Evolutionary conservation across 1,140 invertebrate genomes (phyloP), one percentile per base, ranked within the genome.

Genomic region (Batillaria attramentaria): DNA sequence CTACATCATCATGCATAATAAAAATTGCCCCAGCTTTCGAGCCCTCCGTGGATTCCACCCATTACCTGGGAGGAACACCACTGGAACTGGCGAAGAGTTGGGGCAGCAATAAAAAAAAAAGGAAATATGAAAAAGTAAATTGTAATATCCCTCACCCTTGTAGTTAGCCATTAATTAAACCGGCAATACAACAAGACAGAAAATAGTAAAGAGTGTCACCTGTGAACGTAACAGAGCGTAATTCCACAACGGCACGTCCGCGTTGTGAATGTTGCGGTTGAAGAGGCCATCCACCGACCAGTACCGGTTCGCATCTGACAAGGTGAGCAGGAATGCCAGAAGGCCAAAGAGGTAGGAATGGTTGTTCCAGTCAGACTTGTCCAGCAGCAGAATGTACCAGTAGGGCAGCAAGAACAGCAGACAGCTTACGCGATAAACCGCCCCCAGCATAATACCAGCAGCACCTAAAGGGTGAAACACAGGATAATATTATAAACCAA

Each of bases 351-450:
- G 91, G 87, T 98, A 98, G 77, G 95, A 96, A 88, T 98, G 97
- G 89, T 98, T 98, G 88, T 98, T 98, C 97, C 97, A 98, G 73
- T 93, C 94, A 68, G 94, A 95, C 90, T 98, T 98, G 85, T 98
- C 96, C 72, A 97, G 90, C 0, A 98, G 86, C 82, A 97, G 94
- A 31, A 98, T 92, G 88, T 97, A 98, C 95, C 96, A 97, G 88
- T 97, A 98, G 16, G 95, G 93, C 16, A 94, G 54, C 0, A 94
- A 88, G 88, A 95, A 98, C 41, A 93, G 86, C 0, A 94, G 78
- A 68, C 94, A 94, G 68, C 95, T 94, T 0, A 92, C 10, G 39
- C 93, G 93, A 88, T 95, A 98, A 72, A 93, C 92, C 79, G 94
- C 94, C 0, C 97, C 97, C 0, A 97, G 85, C 87, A 94, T 93